Base-by-base conservation (phyloP, 23 tunicate species). In the Botrylloides violaceus region DNA sequence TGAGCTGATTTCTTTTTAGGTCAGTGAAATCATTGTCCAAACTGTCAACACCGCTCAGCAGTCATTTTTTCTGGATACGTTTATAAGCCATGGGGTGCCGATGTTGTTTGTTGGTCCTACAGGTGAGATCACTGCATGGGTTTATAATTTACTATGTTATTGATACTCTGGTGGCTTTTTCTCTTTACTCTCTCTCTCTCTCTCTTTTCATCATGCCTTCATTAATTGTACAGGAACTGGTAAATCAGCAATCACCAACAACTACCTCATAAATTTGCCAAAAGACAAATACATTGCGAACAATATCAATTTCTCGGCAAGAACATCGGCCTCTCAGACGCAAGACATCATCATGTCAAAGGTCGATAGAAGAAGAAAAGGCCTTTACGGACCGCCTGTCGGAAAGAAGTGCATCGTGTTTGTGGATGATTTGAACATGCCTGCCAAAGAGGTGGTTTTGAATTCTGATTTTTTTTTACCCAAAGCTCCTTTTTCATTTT, bases 341-440 rank as follows among this genome's bases (percentile, higher is more conserved):
- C 98, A 92, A 59, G 92, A 92, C 79, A 84, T 80, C 39, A 85
- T 92, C 57, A 92, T 92, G 98, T 85, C 92, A 21, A 92, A 92
- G 66, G 65, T 92, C 55, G 98, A 92, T 72, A 63, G 98, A 36
- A 65, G 98, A 18, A 76, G 98, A n/a, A 84, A 85, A 34, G 98
- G 98, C 4, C 29, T 92, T 37, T 92, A 92, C 34, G 98, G 98
- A 29, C 98, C 98, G 36, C 98, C 98, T 2, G 98, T 92, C 4
- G 93, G 93, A 43, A 92, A 92, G 66, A 75, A 75, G 60, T 84
- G 82, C 34, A 58, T 92, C 3, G 87, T 92, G 34, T 92, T 92
- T 65, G 98, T 92, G 21, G 98, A 92, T 64, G 98, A 92, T 71
- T 71, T 92, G 1, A 92, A 85, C 75, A 84, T 92, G 98, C 98